These are phyloP conservation scores for Globodera ellingtonae DNA, from an alignment of 1,140 invertebrate genomes.

Conservation along the genomic window DNA sequence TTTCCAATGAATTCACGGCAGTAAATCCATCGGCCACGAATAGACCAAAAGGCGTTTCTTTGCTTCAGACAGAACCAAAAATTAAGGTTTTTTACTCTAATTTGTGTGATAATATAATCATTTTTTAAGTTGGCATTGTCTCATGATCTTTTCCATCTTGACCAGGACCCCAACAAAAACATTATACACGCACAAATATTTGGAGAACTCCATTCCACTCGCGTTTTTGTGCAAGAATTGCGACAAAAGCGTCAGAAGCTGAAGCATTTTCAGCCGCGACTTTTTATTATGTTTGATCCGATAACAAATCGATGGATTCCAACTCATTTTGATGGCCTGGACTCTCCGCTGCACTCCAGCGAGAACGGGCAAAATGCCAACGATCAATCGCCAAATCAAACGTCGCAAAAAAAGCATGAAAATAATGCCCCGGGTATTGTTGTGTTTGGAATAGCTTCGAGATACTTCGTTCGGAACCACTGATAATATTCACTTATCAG, in stretches of 20 bases:
- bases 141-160: slow-evolving; percentile 9
- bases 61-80: background rate
- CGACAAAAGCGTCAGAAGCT: background rate
- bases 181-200: background rate
- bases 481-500: background rate
- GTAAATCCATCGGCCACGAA: background rate
- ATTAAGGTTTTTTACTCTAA: background rate
- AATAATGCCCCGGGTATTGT: no score
- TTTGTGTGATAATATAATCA: background rate
- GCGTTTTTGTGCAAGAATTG: background rate
- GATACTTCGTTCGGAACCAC: background rate
- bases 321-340: slow-evolving; percentile 9
- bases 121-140: slow-evolving; percentile 8
- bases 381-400: background rate
- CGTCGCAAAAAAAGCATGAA: background rate
- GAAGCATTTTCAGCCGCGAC: background rate
- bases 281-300: background rate
- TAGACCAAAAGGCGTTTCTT: background rate
- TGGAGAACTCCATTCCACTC: background rate
- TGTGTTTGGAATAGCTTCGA: no score
- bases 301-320: background rate
- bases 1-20: background rate
- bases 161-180: slow-evolving; percentile 1
- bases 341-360: background rate
- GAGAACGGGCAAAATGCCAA: background rate